Evolutionary conservation across 2,888 invertebrate species (phyloP).

Genomic region (Hemaris fuciformis): DNA sequence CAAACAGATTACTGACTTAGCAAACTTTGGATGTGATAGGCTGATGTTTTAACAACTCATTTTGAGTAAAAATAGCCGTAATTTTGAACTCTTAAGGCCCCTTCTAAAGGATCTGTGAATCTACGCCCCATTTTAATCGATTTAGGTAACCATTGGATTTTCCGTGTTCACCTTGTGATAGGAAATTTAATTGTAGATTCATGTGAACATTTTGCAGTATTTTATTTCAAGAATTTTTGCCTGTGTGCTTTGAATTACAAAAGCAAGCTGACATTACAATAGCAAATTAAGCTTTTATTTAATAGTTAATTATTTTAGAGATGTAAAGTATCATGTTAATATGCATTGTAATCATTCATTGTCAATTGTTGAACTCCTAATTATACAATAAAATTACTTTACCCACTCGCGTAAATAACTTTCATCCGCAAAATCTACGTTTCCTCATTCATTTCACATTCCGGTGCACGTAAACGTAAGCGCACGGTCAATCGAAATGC

Average conservation of each 20-base stretch:
- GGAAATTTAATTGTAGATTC: too few relatives aligned
- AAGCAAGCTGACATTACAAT: too few relatives aligned
- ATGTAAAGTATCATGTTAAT: background rate
- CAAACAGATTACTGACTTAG: constrained; percentile 1
- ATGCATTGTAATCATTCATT: background rate
- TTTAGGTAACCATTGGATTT: too few relatives aligned
- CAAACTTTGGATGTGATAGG: background rate
- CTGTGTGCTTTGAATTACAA: too few relatives aligned
- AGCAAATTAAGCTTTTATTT: too few relatives aligned
- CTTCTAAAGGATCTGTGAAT: too few relatives aligned
- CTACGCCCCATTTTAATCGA: too few relatives aligned
- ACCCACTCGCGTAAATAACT: background rate
- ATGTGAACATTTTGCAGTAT: too few relatives aligned
- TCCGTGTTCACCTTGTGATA: too few relatives aligned
- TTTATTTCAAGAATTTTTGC: too few relatives aligned
- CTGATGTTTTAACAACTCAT: background rate
- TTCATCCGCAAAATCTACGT: background rate
- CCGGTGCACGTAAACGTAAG: background rate
- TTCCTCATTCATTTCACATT: background rate
- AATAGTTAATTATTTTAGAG: too few relatives aligned
- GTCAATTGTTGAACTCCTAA: background rate
- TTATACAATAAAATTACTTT: background rate
- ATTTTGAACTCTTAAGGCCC: background rate
- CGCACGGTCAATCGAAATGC: background rate
- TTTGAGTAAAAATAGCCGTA: background rate